Conservation (phyloP, 2,113 vertebrate genomes). For the Oxygymnocypris stewartii region DNA sequence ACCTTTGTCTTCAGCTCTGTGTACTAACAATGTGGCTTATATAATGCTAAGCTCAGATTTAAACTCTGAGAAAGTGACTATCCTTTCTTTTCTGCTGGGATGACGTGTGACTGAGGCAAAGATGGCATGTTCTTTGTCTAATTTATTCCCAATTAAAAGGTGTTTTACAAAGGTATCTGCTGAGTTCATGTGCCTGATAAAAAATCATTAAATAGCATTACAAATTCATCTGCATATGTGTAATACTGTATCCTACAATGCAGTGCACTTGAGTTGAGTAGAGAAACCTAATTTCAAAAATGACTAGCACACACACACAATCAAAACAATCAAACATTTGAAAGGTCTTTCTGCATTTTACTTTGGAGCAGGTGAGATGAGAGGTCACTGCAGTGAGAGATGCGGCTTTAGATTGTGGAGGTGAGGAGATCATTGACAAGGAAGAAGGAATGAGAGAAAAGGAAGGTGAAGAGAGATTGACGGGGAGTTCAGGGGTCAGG, state of each 20-base stretch:
- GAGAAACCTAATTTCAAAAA: neutral
- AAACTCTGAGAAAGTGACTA: neutral
- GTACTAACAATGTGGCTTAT: neutral
- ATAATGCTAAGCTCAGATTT: neutral
- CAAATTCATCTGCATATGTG: neutral
- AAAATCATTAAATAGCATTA: neutral
- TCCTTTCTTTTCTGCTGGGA: neutral
- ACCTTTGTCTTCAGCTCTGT: neutral
- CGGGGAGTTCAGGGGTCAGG: slow-evolving; percentile 60
- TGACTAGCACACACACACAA: neutral
- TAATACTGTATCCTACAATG: neutral
- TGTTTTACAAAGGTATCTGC: neutral
- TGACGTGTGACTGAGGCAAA: neutral
- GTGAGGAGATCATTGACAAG: slow-evolving; percentile 53
- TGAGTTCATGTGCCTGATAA: neutral
- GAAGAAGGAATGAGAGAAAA: slow-evolving; percentile 49
- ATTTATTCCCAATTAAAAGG: neutral
- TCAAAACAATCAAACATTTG: slow-evolving; percentile 2
- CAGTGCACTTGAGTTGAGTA: neutral
- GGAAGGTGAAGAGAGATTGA: slow-evolving; percentile 63
- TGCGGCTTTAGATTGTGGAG: slow-evolving; percentile 47
- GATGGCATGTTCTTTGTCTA: neutral
- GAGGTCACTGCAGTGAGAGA: slow-evolving; percentile 36
- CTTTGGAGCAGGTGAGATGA: slow-evolving; percentile 33
- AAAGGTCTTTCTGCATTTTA: neutral